Evolutionary conservation across 2,888 invertebrate genomes (phyloP).

Genomic region (Teleiodes luculella): DNA sequence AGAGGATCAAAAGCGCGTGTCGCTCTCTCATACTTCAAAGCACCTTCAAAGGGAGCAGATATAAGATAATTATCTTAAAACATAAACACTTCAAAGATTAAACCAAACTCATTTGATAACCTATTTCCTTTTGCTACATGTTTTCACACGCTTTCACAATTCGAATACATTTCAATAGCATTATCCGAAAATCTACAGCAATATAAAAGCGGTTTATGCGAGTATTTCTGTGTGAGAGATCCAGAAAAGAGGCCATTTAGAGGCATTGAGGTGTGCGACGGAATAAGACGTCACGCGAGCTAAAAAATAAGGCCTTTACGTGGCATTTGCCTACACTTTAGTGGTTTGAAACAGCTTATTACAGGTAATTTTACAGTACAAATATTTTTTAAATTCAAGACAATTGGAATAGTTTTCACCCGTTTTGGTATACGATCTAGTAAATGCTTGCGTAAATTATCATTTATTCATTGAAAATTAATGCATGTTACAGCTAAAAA

Average conservation of each 20-base stretch:
- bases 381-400: neutral
- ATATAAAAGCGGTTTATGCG: slow-evolving; percentile 6
- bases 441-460: no score
- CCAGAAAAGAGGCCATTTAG: neutral
- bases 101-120: neutral
- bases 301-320: neutral
- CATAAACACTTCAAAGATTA: neutral
- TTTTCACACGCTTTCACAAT: neutral
- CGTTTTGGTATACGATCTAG: no score
- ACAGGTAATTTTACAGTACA: no score
- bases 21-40: no score
- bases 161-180: neutral
- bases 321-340: neutral
- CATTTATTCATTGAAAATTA: no score
- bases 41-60: no score
- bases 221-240: neutral
- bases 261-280: neutral
- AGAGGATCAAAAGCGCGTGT: no score
- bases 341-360: neutral
- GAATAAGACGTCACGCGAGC: neutral
- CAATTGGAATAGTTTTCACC: no score
- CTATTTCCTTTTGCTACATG: neutral
- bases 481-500: no score
- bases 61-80: no score
- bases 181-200: slow-evolving; percentile 8